A percentile compares a stretch with the other conserved stretches of the same genome.
Conservation (phyloP, 2,797 vertebrate species). For the Trematomus bernacchii region DNA sequence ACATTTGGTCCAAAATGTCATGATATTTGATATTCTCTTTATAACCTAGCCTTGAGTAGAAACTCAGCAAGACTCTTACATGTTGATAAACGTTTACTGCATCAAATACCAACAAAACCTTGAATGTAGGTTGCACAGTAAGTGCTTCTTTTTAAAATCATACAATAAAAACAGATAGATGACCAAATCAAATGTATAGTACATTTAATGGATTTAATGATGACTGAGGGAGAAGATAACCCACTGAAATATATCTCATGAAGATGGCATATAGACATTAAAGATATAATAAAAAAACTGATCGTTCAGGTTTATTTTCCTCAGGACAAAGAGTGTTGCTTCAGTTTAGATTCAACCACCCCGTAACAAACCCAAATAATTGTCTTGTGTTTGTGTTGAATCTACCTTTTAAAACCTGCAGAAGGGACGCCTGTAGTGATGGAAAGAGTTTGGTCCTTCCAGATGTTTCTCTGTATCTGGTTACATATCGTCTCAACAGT, state of each 20-base stretch:
- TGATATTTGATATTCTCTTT: neutral
- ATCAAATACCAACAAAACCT: neutral
- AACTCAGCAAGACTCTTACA: neutral
- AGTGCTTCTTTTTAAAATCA: neutral
- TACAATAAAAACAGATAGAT: neutral
- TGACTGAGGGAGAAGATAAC: neutral
- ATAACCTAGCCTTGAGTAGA: neutral
- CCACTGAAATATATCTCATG: neutral
- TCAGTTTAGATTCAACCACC: slow-evolving; percentile 12
- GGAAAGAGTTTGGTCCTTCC: slow-evolving; percentile 81
- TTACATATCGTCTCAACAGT: slow-evolving; percentile 86
- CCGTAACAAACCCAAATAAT: slow-evolving; percentile 13
- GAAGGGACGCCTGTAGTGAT: slow-evolving; percentile 61
- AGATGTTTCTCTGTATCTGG: slow-evolving; percentile 87
- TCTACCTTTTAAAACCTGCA: slow-evolving; percentile 61
- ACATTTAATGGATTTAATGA: too few species aligned
- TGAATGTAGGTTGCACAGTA: neutral
- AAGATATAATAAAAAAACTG: neutral
- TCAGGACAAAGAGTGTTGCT: slow-evolving; percentile 1
- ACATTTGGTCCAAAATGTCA: neutral
- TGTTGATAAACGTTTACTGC: slow-evolving; percentile 10
- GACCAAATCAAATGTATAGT: neutral
- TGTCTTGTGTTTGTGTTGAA: slow-evolving; percentile 44
- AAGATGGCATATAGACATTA: neutral
- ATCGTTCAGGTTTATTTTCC: neutral